These are phyloP conservation scores for Drosophila murphyi DNA, from an alignment of 1,140 invertebrate genomes.

Conservation along the genomic window DNA sequence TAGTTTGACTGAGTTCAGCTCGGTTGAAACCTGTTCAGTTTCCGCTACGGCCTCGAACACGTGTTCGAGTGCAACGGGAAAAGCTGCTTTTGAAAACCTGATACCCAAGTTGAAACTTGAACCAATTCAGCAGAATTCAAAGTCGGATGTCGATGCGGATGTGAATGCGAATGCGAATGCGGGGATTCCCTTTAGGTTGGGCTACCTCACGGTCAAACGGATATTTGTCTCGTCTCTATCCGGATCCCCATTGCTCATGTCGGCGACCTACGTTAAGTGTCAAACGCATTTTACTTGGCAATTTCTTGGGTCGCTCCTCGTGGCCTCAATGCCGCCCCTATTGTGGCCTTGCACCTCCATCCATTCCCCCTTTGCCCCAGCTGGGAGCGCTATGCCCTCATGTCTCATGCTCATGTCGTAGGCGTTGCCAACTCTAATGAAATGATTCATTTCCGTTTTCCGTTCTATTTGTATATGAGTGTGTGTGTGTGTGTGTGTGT, in stretches of 20 bases:
- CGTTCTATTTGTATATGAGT: slow-evolving; percentile 45
- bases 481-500: slow-evolving; percentile 11
- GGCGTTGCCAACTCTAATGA: slow-evolving; percentile 82
- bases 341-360: background rate
- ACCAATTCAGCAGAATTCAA: background rate
- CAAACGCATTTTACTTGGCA: slow-evolving; percentile 78
- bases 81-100: slow-evolving; percentile 1
- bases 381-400: slow-evolving; percentile 54
- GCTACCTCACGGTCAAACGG: slow-evolving; percentile 27
- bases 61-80: slow-evolving; percentile 39
- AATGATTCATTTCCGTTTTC: slow-evolving; percentile 82
- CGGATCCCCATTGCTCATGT: background rate
- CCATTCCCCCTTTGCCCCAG: background rate
- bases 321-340: slow-evolving; percentile 15
- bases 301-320: slow-evolving; percentile 73
- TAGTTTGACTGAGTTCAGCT: slow-evolving; percentile 7
- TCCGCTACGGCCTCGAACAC: slow-evolving; percentile 24
- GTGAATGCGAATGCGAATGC: background rate
- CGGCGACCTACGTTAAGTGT: slow-evolving; percentile 77
- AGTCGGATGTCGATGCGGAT: slow-evolving; percentile 2
- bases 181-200: background rate
- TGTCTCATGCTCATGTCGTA: slow-evolving; percentile 71
- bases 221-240: slow-evolving; percentile 28
- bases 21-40: slow-evolving; percentile 9
- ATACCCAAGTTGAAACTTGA: background rate